A percentile compares a stretch with the other conserved stretches of the same genome.
Conservation (phyloP, 2,797 vertebrate genomes). For the Gymnoscopelus microlampas region DNA sequence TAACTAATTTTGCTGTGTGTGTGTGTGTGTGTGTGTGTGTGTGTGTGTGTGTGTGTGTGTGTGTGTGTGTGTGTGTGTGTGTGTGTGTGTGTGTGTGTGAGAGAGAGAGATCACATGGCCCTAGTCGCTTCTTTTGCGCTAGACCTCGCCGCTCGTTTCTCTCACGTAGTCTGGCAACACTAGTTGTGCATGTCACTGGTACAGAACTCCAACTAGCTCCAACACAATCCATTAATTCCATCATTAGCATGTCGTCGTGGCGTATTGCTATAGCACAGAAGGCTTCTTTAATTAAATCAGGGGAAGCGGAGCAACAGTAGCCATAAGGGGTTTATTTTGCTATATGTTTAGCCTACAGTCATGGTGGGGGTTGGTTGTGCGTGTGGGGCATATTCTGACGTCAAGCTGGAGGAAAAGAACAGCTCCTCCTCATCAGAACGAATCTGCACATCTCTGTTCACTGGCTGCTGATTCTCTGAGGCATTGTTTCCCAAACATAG, state of each 20-base stretch:
- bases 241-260: conserved; percentile 67
- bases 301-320: conserved; percentile 53
- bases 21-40: conserved; percentile 19
- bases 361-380: conserved; percentile 9
- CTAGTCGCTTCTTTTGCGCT: too few species aligned
- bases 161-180: too few species aligned
- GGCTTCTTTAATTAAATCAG: conserved; percentile 78
- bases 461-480: conserved; percentile 49
- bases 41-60: conserved; percentile 5
- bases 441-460: conserved; percentile 52
- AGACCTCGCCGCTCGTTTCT: too few species aligned
- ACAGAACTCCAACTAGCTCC: too few species aligned
- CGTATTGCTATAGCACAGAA: conserved; percentile 56
- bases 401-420: conserved; percentile 67
- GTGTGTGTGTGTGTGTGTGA: conserved; percentile 1
- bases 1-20: not conserved
- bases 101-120: not conserved
- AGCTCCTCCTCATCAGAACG: conserved; percentile 72
- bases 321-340: conserved; percentile 67
- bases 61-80: not conserved
- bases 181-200: too few species aligned
- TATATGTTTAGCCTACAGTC: conserved; percentile 50
- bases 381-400: conserved; percentile 63
- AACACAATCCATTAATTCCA: conserved; percentile 59
- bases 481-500: too few species aligned